Percentiles rank a stretch among this genome's conserved stretches.
phyloP scores from a whole-genome alignment of 2,113 vertebrate genomes.

The Chaenogobius annularis region DNA sequence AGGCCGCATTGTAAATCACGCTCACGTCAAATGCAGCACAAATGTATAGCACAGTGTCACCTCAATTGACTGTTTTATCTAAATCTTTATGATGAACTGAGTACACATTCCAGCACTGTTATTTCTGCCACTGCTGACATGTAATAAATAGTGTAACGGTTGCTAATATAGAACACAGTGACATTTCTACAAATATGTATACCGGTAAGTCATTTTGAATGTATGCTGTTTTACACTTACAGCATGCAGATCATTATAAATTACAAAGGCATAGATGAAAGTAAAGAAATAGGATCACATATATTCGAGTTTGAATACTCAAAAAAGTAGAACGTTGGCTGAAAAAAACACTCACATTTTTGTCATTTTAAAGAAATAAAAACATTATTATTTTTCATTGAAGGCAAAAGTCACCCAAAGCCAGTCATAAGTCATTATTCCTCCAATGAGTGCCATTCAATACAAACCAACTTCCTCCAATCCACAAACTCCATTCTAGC shows the following conservation, averaged over 20 bases:
- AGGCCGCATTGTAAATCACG: not conserved
- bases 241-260: not conserved
- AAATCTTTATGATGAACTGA: constrained; percentile 7
- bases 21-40: not conserved
- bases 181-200: not conserved
- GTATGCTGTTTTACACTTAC: not conserved
- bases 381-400: too few species aligned
- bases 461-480: too few species aligned
- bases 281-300: too few species aligned
- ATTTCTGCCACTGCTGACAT: not conserved
- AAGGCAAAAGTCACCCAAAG: too few species aligned
- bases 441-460: too few species aligned
- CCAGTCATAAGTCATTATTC: too few species aligned
- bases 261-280: too few species aligned
- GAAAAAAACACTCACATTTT: too few species aligned
- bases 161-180: not conserved
- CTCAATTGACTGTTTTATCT: constrained; percentile 13
- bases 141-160: not conserved
- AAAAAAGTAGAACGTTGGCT: too few species aligned
- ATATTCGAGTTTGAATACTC: too few species aligned
- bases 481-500: too few species aligned
- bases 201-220: not conserved
- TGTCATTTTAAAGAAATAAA: too few species aligned
- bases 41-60: constrained; percentile 2
- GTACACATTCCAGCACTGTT: not conserved